Evolutionary conservation across 2,888 invertebrate genomes (phyloP), one percentile per base, ranked within the genome.

Genomic region (Tolmerus cingulatus): DNA sequence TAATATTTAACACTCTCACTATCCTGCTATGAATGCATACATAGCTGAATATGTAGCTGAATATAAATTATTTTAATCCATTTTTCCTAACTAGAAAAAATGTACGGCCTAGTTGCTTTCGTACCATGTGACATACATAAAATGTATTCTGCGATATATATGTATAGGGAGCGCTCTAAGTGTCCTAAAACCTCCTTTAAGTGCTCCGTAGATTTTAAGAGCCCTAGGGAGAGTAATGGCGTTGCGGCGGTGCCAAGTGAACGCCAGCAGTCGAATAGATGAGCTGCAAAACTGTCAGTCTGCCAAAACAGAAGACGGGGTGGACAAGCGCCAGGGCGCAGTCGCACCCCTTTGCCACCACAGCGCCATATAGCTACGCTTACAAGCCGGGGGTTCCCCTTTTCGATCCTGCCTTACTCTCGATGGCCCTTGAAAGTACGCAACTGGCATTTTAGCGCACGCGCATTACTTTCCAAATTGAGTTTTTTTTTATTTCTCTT

Each of bases 231-330:
- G 66, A 27, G 66, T 23, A 27, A 19, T 27, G 66, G 23, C 19
- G 66, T 9, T 66, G 66, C 66, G 66, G 66, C 66, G 66, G 66
- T 66, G 81, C 81, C 81, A 51, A 46, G n/a, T 34, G 82, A 82
- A 82, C 57, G 77, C 57, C 86, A 77, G 51, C 82, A 87, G 86
- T 87, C 88, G 88, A 88, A 88, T 88, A 86, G 76, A 81, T 87
- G 81, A 82, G 86, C 86, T 88, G 88, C 88, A 88, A 86, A 88
- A 82, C 23, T 84, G 43, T 86, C 43, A 74, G 40, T 37, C 40
- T 66, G 12, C 66, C 27, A 27, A 12, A 2, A 23, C 66, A 66
- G 12, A 66, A 23, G 66, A 19, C 27, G 66, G 66, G 81, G 55
- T 30, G 51, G 34, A 9, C 3, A 74, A 9, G 16, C 7, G 34